phyloP scores from a whole-genome alignment of 2,797 vertebrate genomes.

The Clarias pachynema region DNA sequence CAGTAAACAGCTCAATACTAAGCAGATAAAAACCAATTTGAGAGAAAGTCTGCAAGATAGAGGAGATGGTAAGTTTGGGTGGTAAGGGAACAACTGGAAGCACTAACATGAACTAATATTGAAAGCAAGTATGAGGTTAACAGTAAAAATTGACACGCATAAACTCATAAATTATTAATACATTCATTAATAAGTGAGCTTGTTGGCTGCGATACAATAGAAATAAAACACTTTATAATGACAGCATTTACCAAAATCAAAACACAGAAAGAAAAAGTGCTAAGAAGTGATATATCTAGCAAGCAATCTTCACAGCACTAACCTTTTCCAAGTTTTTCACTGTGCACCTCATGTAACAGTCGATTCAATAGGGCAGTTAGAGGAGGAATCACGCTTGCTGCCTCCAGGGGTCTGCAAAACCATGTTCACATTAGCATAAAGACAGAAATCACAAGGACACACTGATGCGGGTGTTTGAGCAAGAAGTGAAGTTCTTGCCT shows the following conservation, averaged over 20 bases:
- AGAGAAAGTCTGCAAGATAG: not conserved
- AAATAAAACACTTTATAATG: not conserved
- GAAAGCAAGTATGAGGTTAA: not conserved
- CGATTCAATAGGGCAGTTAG: conserved; percentile 76
- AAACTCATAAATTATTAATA: not conserved
- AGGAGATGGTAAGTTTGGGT: not conserved
- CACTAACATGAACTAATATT: not conserved
- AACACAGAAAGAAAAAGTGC: not conserved
- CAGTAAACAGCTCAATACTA: not conserved
- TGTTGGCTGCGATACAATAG: not conserved
- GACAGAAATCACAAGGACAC: not conserved
- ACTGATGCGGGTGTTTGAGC: not conserved
- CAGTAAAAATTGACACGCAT: not conserved
- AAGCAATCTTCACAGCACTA: conserved; percentile 50
- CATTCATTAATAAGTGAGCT: not conserved
- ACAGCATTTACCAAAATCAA: not conserved
- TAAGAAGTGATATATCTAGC: not conserved
- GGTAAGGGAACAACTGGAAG: not conserved
- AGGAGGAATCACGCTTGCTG: conserved; percentile 69
- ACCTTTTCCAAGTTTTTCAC: conserved; percentile 81
- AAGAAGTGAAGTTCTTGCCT: conserved; percentile 71
- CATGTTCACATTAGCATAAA: not conserved
- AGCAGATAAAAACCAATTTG: not conserved
- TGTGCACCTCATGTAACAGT: conserved; percentile 78
- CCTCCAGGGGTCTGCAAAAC: conserved; percentile 80